Evolutionary conservation across 2,797 vertebrate species (phyloP).

Genomic region (Pseudocheirus occidentalis): DNA sequence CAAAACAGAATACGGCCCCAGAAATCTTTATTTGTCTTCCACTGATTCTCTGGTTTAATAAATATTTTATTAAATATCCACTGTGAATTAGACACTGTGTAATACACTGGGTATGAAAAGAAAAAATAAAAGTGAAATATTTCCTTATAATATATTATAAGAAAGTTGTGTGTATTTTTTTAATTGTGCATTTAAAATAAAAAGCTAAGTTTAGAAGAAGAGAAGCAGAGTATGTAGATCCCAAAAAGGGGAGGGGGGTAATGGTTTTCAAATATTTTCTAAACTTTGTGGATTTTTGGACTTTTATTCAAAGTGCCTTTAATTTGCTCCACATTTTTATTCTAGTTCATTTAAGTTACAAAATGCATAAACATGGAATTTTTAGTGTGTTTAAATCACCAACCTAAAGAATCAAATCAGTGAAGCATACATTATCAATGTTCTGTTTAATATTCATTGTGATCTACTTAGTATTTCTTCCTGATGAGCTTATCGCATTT

Average conservation of each 20-base stretch:
- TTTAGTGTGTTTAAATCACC: slow-evolving; percentile 63
- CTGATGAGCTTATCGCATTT: slow-evolving; percentile 49
- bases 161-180: not conserved
- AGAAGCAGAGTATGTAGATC: not conserved
- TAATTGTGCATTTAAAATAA: not conserved
- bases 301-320: slow-evolving; percentile 13
- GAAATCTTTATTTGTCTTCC: not conserved
- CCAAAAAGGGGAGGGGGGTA: not conserved
- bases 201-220: not conserved
- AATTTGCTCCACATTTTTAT: slow-evolving; percentile 56
- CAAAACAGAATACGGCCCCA: not conserved
- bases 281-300: not conserved
- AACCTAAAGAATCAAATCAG: slow-evolving; percentile 64
- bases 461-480: slow-evolving; percentile 45
- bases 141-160: not conserved
- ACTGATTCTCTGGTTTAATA: not conserved
- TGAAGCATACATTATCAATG: slow-evolving; percentile 58
- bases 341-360: slow-evolving; percentile 58
- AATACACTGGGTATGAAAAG: not conserved
- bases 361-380: slow-evolving; percentile 68
- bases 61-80: not conserved
- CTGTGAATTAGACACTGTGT: not conserved
- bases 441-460: slow-evolving; percentile 67
- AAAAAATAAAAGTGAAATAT: not conserved
- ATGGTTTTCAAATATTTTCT: not conserved